These are phyloP conservation scores for Busseola fusca DNA, from an alignment of 2,888 invertebrate species.

Conservation along the genomic window DNA sequence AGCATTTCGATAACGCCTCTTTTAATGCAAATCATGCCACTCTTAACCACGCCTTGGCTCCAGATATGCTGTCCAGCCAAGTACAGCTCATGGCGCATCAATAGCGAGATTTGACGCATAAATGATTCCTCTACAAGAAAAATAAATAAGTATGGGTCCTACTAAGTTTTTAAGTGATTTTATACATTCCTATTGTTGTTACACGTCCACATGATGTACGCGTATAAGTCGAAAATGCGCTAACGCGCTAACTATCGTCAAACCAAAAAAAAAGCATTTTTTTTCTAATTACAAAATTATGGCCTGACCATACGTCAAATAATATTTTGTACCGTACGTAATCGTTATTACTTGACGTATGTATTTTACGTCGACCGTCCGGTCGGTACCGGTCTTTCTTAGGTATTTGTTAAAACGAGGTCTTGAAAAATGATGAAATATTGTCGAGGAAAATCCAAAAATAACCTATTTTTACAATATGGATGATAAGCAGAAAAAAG, in stretches of 20 bases:
- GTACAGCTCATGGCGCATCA: slow-evolving; percentile 81
- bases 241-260: too few relatives aligned
- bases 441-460: slow-evolving; percentile 15
- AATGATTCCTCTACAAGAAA: slow-evolving; percentile 77
- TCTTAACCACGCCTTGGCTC: slow-evolving; percentile 84
- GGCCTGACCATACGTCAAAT: too few relatives aligned
- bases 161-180: not conserved
- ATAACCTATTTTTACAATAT: slow-evolving; percentile 16
- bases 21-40: slow-evolving; percentile 83
- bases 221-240: too few relatives aligned
- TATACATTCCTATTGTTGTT: not conserved
- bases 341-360: too few relatives aligned
- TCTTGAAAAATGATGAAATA: slow-evolving; percentile 5
- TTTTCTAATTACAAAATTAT: too few relatives aligned
- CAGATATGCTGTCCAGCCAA: slow-evolving; percentile 81
- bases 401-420: too few relatives aligned
- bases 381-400: too few relatives aligned
- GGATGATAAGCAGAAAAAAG: slow-evolving; percentile 51
- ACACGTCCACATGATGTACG: too few relatives aligned
- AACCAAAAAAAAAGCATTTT: too few relatives aligned
- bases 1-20: slow-evolving; percentile 86
- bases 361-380: too few relatives aligned
- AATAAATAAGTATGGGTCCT: not conserved
- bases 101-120: slow-evolving; percentile 81
- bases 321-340: too few relatives aligned